Base-by-base conservation (phyloP, 2,113 vertebrate genomes). In the Sylvilagus bachmani region DNA sequence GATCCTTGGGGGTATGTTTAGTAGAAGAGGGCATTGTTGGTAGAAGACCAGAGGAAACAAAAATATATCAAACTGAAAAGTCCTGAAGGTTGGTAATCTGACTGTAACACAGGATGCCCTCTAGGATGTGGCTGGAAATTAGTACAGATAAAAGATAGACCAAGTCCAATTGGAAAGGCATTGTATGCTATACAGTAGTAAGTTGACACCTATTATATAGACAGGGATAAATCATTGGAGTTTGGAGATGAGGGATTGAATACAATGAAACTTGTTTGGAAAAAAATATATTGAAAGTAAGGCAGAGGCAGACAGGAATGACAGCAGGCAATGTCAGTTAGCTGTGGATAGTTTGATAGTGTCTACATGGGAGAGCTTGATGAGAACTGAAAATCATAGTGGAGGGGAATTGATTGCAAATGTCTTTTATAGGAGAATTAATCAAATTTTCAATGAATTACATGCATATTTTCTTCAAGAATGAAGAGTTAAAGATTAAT, bases 171-270 rank as follows among this genome's bases (percentile, higher is more conserved):
- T 10, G 29, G 24, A 77, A 82, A 79, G 61, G 10, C 29, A 25
- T 87, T 58, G 13, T 70, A 5, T 9, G 13, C 38, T 2, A 11
- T 44, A 1, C 21, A 38, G 38, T 74, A 7, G 29, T n/a, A 86
- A 33, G n/a, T 11, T 27, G 16, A 24, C 10, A 74, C 1, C 10
- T 67, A 0, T 77, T 55, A 2, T 0, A 1, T 2, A 24, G 62
- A 53, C 3, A 38, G 10, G 25, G 6, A 8, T 0, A 4, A 36
- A 19, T 49, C n/a, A 22, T 1, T 69, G 53, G 44, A 75, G 29
- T 44, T 44, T 70, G 55, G 79, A 79, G 82, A 44, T 36, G 19
- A 8, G 27, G 6, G 6, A 10, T 0, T 74, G 85, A 61, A 25
- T 5, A 2, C 22, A 74, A 25, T 44, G 8, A 33, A n/a, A 36